phyloP scores from a whole-genome alignment of 2,113 vertebrate genomes.

The Podilymbus podiceps region DNA sequence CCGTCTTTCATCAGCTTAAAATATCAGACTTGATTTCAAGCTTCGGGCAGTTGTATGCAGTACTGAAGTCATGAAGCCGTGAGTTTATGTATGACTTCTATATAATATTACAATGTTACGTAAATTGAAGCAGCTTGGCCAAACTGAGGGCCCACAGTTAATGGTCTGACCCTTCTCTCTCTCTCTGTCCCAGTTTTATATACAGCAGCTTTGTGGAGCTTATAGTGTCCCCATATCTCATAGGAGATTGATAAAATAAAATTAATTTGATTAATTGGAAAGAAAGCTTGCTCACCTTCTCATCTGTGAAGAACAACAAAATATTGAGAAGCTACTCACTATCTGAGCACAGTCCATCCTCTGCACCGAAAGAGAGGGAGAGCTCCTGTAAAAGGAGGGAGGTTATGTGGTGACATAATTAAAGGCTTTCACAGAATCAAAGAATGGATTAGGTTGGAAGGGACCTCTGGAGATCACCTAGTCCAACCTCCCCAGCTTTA shows the following conservation, averaged over 20 bases:
- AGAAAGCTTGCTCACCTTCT: neutral
- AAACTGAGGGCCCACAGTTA: neutral
- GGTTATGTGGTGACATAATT: neutral
- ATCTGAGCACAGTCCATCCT: neutral
- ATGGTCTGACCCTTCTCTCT: neutral
- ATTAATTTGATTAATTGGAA: neutral
- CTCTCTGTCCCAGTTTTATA: neutral
- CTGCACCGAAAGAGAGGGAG: neutral
- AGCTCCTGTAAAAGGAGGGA: neutral
- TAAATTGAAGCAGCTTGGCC: neutral
- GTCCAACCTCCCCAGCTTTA: neutral
- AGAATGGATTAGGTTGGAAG: too few species aligned
- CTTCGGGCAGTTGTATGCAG: neutral
- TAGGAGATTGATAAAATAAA: neutral
- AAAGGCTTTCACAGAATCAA: neutral
- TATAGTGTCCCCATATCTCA: neutral
- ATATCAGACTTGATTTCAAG: neutral
- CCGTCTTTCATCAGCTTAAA: neutral
- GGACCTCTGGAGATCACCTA: too few species aligned
- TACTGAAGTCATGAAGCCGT: neutral
- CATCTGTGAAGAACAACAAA: neutral
- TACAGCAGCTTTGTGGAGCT: neutral
- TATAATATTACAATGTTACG: neutral
- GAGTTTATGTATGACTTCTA: neutral
- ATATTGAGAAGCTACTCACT: neutral